Evolutionary conservation across 2,797 vertebrate genomes (phyloP).

Genomic region (Manis pentadactyla): DNA sequence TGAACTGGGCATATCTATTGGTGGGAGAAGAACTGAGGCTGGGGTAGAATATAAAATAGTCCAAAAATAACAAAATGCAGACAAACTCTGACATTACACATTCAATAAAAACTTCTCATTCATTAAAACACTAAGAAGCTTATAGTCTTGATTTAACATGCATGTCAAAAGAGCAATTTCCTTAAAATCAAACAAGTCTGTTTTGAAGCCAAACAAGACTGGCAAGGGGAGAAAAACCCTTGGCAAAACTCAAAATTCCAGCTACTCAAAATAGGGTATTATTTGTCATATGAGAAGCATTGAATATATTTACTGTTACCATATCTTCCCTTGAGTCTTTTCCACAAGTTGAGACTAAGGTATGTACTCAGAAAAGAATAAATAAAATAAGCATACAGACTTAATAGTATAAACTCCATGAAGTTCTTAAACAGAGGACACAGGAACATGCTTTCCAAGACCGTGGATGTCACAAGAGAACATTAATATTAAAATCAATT

Average conservation of each 20-base stretch:
- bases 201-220: conserved; percentile 28
- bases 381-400: conserved; percentile 44
- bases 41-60: neutral
- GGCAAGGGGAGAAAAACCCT: neutral
- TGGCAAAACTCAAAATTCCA: conserved; percentile 56
- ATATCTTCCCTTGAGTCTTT: conserved; percentile 58
- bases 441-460: neutral
- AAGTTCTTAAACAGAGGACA: neutral
- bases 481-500: conserved; percentile 38
- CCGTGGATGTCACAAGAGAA: neutral
- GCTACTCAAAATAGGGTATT: conserved; percentile 35
- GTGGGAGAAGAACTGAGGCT: neutral
- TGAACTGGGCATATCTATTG: neutral
- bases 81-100: conserved; percentile 8
- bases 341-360: neutral
- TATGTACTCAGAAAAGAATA: conserved; percentile 54
- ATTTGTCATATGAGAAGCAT: conserved; percentile 57
- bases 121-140: neutral
- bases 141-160: neutral
- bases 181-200: conserved; percentile 34
- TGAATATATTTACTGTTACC: conserved; percentile 41
- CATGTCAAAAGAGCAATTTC: neutral
- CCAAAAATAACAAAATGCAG: neutral
- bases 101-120: conserved; percentile 18
- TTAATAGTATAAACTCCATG: conserved; percentile 1